Percentiles rank a stretch among this genome's conserved stretches.
Evolutionary conservation across 2,797 vertebrate genomes (phyloP).

Genomic region (Hirundo rustica): DNA sequence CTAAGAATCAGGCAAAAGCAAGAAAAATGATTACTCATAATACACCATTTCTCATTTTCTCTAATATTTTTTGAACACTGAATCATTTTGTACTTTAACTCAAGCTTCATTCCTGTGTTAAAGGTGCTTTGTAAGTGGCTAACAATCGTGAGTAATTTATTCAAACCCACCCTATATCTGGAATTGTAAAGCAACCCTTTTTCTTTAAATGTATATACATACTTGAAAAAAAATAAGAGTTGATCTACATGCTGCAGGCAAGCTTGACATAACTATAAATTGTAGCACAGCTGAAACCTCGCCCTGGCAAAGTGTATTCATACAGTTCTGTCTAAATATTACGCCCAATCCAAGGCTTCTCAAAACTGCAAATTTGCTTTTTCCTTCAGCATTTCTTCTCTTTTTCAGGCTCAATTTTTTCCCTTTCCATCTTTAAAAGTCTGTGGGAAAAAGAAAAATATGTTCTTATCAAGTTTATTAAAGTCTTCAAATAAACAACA

Average conservation of each 20-base stretch:
- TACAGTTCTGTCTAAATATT: neutral
- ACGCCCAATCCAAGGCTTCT: neutral
- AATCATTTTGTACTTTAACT: neutral
- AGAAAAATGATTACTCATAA: neutral
- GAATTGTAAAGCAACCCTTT: neutral
- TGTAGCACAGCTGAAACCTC: neutral
- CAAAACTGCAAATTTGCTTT: neutral
- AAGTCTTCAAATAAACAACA: neutral
- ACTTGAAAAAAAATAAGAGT: neutral
- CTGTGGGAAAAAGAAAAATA: neutral
- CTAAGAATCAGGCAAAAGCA: neutral
- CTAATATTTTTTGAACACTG: neutral
- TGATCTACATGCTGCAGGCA: neutral
- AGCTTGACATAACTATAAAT: neutral
- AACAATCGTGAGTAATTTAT: neutral
- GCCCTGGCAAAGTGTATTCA: neutral
- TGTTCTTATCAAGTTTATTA: neutral
- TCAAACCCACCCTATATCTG: neutral
- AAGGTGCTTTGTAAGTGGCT: neutral
- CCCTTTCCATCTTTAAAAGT: neutral
- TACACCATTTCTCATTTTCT: rapidly evolving
- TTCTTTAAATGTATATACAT: neutral
- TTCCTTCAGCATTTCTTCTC: neutral
- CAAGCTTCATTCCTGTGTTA: neutral
- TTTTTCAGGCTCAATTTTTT: neutral